Evolutionary conservation across 2,888 invertebrate genomes (phyloP).

Genomic region (Sicus ferrugineus): DNA sequence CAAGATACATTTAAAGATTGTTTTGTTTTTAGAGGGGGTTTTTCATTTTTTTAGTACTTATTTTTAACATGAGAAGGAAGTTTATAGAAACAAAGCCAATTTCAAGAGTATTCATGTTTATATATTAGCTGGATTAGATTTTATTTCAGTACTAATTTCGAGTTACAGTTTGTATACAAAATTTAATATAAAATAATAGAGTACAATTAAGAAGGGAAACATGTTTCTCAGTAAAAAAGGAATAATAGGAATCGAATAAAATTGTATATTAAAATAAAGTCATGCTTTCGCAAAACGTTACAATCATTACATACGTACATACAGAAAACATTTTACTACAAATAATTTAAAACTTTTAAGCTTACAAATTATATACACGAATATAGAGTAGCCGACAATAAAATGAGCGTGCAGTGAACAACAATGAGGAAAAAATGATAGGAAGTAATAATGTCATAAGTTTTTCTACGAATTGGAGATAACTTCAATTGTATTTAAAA

Average conservation of each 20-base stretch:
- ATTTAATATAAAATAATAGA: background rate
- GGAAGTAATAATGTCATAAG: background rate
- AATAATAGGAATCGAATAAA: conserved; percentile 1
- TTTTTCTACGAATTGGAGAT: too few relatives aligned
- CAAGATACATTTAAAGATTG: conserved; percentile 37
- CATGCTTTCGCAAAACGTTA: conserved; percentile 10
- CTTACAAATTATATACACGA: conserved; percentile 31
- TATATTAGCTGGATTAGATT: background rate
- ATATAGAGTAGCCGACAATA: conserved; percentile 26
- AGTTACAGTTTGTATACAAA: conserved; percentile 8
- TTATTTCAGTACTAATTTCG: background rate
- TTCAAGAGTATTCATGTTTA: background rate
- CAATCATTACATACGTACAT: too few relatives aligned
- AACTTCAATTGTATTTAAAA: too few relatives aligned
- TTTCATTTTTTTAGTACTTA: conserved; percentile 14
- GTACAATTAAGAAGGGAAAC: background rate
- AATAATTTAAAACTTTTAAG: conserved; percentile 31
- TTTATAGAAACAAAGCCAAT: background rate
- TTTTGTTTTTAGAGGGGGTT: conserved; percentile 19
- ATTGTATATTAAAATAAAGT: conserved; percentile 12
- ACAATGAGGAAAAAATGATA: background rate
- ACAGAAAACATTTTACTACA: conserved; percentile 15
- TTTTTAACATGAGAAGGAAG: background rate
- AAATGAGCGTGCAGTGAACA: conserved; percentile 15
- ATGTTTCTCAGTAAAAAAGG: background rate